These are phyloP conservation scores for Malurus alboscapulatus DNA, from an alignment of 2,113 vertebrate genomes.

Conservation along the genomic window DNA sequence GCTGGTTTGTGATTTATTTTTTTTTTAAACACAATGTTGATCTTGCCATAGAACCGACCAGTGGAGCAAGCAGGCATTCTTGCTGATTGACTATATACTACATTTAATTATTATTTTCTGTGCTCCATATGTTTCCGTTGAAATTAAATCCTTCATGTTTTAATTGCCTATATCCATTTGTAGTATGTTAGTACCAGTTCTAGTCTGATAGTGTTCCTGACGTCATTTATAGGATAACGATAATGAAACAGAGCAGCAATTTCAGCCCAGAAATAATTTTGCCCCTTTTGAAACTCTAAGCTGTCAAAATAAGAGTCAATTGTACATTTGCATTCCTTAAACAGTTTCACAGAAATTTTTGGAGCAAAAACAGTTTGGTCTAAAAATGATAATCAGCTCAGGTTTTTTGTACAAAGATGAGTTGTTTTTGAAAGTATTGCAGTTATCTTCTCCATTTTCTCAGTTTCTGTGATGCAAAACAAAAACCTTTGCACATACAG, in stretches of 20 bases:
- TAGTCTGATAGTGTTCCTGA: background rate
- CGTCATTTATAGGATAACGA: background rate
- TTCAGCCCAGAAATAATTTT: background rate
- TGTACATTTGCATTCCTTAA: background rate
- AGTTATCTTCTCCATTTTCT: background rate
- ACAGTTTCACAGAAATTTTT: background rate
- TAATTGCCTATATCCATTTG: background rate
- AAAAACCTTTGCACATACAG: background rate
- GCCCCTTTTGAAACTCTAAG: background rate
- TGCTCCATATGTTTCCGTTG: background rate
- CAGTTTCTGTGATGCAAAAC: background rate
- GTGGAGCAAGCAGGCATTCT: background rate
- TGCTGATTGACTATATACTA: background rate
- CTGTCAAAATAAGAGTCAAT: background rate
- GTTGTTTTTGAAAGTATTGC: background rate
- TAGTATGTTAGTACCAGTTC: background rate
- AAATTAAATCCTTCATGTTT: background rate
- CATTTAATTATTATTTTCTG: background rate
- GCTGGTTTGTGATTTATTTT: background rate
- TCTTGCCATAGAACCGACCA: background rate
- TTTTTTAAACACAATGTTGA: background rate
- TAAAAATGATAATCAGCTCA: background rate
- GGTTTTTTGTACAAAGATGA: background rate
- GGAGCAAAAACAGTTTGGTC: background rate
- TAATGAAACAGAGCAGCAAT: constrained; percentile 4